These are phyloP conservation scores for Tragelaphus eurycerus DNA, from an alignment of 2,797 vertebrate species.

Conservation along the genomic window DNA sequence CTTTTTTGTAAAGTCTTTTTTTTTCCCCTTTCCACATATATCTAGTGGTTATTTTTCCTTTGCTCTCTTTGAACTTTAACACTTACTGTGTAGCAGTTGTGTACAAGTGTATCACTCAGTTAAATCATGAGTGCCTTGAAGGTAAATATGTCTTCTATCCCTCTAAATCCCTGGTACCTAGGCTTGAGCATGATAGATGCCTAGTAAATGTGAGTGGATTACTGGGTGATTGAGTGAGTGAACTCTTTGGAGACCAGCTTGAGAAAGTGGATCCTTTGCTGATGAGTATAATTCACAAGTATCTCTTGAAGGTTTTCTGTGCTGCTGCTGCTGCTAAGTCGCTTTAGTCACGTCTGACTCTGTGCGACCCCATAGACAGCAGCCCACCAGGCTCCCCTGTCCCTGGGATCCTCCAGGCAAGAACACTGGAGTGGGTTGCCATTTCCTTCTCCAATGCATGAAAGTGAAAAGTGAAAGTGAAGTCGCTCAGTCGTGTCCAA, in stretches of 20 bases:
- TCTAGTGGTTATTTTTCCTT: background rate
- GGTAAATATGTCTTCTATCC: background rate
- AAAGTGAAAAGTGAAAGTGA: no score
- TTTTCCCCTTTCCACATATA: background rate
- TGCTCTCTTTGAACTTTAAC: background rate
- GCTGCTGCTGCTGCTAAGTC: no score
- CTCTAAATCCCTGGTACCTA: background rate
- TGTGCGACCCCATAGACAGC: no score
- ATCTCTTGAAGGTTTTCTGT: background rate
- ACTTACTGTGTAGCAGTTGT: background rate
- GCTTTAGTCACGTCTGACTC: no score
- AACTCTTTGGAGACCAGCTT: background rate
- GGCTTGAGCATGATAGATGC: background rate
- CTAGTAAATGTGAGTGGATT: background rate
- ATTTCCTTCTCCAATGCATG: no score
- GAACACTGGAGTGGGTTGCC: no score
- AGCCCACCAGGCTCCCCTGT: no score
- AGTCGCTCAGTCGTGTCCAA: no score
- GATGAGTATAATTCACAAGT: background rate
- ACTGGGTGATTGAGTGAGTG: background rate
- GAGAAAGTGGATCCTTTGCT: background rate
- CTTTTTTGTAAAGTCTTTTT: background rate
- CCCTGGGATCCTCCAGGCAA: no score
- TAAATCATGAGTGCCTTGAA: background rate
- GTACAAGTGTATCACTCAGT: background rate